These are phyloP conservation scores for Drosophila varians DNA, from an alignment of 1,140 invertebrate genomes.

Conservation along the genomic window DNA sequence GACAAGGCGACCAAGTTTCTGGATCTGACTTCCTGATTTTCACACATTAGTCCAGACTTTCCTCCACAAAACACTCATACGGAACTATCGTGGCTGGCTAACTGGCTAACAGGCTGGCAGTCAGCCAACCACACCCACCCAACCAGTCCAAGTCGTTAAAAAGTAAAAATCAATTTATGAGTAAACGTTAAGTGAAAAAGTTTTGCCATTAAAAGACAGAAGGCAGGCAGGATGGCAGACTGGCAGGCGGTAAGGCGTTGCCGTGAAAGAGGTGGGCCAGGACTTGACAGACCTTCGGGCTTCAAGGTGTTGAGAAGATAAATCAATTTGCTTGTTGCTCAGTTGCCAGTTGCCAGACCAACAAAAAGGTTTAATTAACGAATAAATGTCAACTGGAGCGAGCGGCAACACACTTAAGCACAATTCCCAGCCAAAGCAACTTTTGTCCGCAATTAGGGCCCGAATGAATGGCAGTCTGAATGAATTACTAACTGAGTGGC, in stretches of 20 bases:
- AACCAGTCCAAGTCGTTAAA: conserved; percentile 61
- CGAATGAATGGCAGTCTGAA: conserved; percentile 76
- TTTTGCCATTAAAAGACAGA: conserved; percentile 74
- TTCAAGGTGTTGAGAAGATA: conserved; percentile 73
- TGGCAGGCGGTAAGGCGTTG: neutral
- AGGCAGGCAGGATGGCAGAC: neutral
- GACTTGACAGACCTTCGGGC: conserved; percentile 45
- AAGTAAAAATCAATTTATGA: conserved; percentile 83
- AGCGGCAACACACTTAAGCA: conserved; percentile 23
- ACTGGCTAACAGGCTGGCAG: neutral
- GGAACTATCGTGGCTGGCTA: neutral
- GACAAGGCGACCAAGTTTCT: conserved; percentile 48
- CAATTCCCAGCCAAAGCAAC: conserved; percentile 55
- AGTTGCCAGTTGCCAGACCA: conserved; percentile 60
- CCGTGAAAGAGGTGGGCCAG: conserved; percentile 33
- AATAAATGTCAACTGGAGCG: conserved; percentile 76
- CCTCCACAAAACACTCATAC: neutral
- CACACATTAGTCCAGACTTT: conserved; percentile 14
- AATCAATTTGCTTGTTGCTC: conserved; percentile 81
- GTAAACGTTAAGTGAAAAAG: conserved; percentile 81
- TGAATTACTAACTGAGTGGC: conserved; percentile 62
- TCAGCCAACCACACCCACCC: conserved; percentile 8
- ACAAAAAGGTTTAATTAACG: conserved; percentile 82
- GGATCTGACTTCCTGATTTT: conserved; percentile 22
- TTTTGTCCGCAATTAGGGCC: conserved; percentile 77